A percentile compares a stretch with the other conserved stretches of the same genome.
phyloP scores from a whole-genome alignment of 2,888 invertebrate species.

The Ectobius pallidus region DNA sequence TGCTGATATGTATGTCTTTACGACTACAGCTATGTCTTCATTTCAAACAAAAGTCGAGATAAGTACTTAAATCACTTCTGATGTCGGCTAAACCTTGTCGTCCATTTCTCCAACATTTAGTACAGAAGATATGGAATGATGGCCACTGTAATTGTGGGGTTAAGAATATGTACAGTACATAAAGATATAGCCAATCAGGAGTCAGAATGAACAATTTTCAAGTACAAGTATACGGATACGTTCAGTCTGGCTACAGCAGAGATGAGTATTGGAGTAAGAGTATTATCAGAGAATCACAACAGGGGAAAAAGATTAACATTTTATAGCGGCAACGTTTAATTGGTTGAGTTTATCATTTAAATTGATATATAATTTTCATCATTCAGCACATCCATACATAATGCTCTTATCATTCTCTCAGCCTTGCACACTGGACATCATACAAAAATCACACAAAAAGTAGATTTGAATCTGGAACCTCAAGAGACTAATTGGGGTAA shows the following conservation, averaged over 20 bases:
- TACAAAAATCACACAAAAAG: not conserved
- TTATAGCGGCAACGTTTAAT: not conserved
- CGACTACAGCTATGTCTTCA: too few species aligned
- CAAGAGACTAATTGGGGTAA: slow-evolving; percentile 11
- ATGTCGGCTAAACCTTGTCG: not conserved
- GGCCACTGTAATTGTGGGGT: slow-evolving; percentile 21
- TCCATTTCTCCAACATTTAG: slow-evolving; percentile 15
- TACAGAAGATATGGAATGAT: slow-evolving; percentile 27
- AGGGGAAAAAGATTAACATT: not conserved
- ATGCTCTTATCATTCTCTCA: not conserved
- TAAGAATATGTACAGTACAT: slow-evolving; percentile 9
- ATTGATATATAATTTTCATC: not conserved
- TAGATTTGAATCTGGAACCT: slow-evolving; percentile 12
- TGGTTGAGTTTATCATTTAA: not conserved
- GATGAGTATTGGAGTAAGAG: not conserved
- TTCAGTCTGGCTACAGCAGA: not conserved
- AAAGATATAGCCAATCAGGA: not conserved
- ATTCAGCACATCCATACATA: not conserved
- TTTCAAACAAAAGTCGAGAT: not conserved
- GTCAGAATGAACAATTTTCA: not conserved
- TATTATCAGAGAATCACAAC: slow-evolving; percentile 2
- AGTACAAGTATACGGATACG: not conserved
- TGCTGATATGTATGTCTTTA: too few species aligned
- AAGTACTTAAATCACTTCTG: not conserved
- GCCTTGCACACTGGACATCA: not conserved